phyloP scores from a whole-genome alignment of 2,797 vertebrate species.

The Cryptoblepharus egeriae region DNA sequence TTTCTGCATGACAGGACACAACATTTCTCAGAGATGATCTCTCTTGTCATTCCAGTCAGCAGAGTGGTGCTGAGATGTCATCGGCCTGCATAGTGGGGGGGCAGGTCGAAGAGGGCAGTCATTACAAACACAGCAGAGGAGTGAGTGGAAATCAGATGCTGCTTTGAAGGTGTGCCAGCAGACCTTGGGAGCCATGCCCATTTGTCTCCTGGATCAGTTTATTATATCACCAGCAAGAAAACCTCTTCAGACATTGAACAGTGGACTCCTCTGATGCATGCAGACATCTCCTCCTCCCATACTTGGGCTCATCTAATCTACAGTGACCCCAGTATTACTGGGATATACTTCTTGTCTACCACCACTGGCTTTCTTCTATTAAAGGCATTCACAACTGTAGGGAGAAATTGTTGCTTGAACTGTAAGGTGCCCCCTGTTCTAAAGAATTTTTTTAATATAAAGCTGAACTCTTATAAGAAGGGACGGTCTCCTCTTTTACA shows the following conservation, averaged over 20 bases:
- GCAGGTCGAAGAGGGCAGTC: background rate
- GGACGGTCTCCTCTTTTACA: background rate
- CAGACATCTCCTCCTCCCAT: too few relatives aligned
- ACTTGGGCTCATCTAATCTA: too few relatives aligned
- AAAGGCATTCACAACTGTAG: background rate
- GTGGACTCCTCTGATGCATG: constrained; percentile 22
- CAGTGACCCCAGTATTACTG: too few relatives aligned
- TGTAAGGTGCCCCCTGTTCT: too few relatives aligned
- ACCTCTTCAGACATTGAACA: constrained; percentile 44
- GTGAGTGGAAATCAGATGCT: constrained; percentile 59
- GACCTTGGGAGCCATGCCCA: constrained; percentile 50
- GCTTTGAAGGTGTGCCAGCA: constrained; percentile 57
- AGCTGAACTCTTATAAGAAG: background rate
- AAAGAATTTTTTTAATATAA: background rate
- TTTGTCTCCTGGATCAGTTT: constrained; percentile 49
- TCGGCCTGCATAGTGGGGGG: constrained; percentile 35
- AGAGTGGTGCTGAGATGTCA: constrained; percentile 48
- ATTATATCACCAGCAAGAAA: constrained; percentile 55
- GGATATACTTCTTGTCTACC: background rate
- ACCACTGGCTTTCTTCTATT: background rate
- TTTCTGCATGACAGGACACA: constrained; percentile 19
- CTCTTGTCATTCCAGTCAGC: constrained; percentile 34
- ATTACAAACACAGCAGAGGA: constrained; percentile 49
- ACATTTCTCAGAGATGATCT: constrained; percentile 46
- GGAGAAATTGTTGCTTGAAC: too few relatives aligned